Evolutionary conservation across 2,113 vertebrate genomes (phyloP), one percentile per base, ranked within the genome.

Genomic region (Melanocharis versteri): DNA sequence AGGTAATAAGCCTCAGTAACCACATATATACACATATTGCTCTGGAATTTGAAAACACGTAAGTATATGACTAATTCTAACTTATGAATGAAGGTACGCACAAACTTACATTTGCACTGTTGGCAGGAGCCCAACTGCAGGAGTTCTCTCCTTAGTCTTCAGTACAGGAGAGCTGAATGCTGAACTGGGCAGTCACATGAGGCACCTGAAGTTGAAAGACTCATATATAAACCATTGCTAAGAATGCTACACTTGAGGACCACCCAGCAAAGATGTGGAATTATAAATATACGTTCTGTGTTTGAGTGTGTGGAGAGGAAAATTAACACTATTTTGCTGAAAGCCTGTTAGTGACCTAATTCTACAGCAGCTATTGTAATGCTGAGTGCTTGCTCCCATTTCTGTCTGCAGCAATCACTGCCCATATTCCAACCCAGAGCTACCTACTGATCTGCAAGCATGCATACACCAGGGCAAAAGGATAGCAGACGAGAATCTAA

Each of bases 1-100:
- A 83, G 83, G 78, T 83, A 92, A 70, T 26, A 83, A 95, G 53
- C 54, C 84, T 94, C 87, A 83, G 19, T 44, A 88, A 94, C 71
- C 58, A 73, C 66, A 58, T 57, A 92, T 12, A 88, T 22, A 65
- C 24, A 79, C 11, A 64, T n/a, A 89, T 2, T 83, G 54, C 48
- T 81, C 79, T 45, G 51, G 35, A 95, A 83, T 86, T 61, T 86
- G 42, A 30, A 70, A 70, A 90, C 37, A 54, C 21, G 0, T 15
- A 83, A 50, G 45, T 37, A 61, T 37, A 60, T 75, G 71, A 95
- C 54, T 92, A 92, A 88, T 47, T 80, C 45, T 58, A 40, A 35
- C n/a, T 90, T 76, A 77, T 10, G 42, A 94, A 86, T 51, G 82
- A 64, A 94, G 31, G 39, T 68, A 86, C 17, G 26, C 47, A 60